Conservation (phyloP, 2,797 vertebrate genomes). For the Picus viridis region DNA sequence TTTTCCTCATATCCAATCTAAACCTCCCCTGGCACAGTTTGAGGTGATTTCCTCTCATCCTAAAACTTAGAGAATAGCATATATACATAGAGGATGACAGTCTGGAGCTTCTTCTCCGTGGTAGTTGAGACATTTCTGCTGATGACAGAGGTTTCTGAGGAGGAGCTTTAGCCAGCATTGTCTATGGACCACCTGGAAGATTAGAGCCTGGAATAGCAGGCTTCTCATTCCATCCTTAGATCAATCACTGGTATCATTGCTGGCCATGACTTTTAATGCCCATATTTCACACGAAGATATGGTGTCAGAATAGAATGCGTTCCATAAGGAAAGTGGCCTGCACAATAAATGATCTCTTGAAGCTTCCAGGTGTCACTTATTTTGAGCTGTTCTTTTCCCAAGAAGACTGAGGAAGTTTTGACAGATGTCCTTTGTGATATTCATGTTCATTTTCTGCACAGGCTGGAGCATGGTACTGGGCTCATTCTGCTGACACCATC, state of each 20-base stretch:
- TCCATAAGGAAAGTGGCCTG: not conserved
- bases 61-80: too few species aligned
- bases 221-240: not conserved
- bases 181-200: not conserved
- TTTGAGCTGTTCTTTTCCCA: not conserved
- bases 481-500: not conserved
- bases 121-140: not conserved
- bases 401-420: not conserved
- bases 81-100: not conserved
- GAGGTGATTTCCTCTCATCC: too few species aligned
- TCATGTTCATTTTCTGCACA: not conserved
- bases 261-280: not conserved
- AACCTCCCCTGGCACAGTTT: too few species aligned
- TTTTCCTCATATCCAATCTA: too few species aligned
- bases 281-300: not conserved
- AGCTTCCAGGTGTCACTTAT: not conserved
- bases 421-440: not conserved
- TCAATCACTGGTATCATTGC: not conserved
- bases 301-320: not conserved
- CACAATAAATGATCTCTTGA: not conserved
- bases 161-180: not conserved
- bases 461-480: not conserved
- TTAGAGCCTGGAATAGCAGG: not conserved
- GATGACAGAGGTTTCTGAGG: not conserved
- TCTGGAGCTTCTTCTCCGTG: not conserved